Conservation (phyloP, 2,797 vertebrate genomes). For the Mareca strepera region DNA sequence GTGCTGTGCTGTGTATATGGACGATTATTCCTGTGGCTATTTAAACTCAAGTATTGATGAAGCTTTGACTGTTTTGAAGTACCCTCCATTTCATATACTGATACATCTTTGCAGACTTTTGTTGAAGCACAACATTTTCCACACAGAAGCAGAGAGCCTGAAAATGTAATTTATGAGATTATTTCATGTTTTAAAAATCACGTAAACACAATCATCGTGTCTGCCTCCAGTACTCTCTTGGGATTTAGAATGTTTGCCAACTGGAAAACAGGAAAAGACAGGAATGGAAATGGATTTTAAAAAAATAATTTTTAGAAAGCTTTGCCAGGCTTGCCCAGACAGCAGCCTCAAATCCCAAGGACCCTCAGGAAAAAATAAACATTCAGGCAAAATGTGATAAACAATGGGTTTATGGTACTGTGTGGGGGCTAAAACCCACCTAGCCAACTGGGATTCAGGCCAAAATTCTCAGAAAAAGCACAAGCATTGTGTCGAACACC, state of each 20-base stretch:
- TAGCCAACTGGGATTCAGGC: not conserved
- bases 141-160: not conserved
- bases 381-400: conserved; percentile 1
- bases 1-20: not conserved
- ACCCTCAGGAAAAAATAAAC: not conserved
- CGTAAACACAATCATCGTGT: rapidly evolving
- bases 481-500: not conserved
- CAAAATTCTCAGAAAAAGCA: not conserved
- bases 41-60: conserved; percentile 9
- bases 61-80: conserved; percentile 12
- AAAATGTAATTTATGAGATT: conserved; percentile 20
- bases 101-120: conserved; percentile 20
- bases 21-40: conserved; percentile 53
- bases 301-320: not conserved
- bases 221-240: not conserved
- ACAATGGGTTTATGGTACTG: not conserved
- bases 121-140: not conserved
- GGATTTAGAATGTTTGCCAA: conserved; percentile 40
- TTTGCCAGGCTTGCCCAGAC: conserved; percentile 6
- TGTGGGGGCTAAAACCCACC: not conserved
- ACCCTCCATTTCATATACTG: not conserved
- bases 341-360: not conserved
- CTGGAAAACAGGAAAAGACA: conserved; percentile 53
- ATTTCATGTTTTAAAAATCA: conserved; percentile 30
- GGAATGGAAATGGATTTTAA: conserved; percentile 9